A percentile compares a stretch with the other conserved stretches of the same genome.
Evolutionary conservation across 1,140 invertebrate species (phyloP).

Genomic region (Drosophila mayri): DNA sequence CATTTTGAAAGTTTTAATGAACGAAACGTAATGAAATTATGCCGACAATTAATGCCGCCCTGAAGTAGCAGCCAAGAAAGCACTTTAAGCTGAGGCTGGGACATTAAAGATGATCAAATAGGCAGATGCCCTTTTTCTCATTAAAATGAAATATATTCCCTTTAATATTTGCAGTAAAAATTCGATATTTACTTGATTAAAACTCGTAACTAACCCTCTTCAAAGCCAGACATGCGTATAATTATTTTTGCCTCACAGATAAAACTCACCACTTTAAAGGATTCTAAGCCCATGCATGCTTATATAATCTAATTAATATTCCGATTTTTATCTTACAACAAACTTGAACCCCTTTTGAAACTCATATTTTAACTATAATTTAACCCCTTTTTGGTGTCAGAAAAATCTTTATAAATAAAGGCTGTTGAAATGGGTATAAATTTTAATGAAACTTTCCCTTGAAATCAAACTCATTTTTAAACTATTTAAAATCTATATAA

Average conservation of each 20-base stretch:
- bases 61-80: conserved; percentile 19
- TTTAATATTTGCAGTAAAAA: not conserved
- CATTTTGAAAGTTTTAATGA: conserved; percentile 78
- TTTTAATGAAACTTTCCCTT: not conserved
- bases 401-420: conserved; percentile 7
- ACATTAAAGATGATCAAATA: conserved; percentile 11
- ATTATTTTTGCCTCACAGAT: not conserved
- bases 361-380: not conserved
- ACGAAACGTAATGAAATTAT: conserved; percentile 75
- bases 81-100: conserved; percentile 32
- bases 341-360: not conserved
- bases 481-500: not conserved
- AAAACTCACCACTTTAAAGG: not conserved
- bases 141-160: not conserved
- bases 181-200: not conserved
- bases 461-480: not conserved
- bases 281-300: not conserved
- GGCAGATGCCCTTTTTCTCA: not conserved
- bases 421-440: not conserved
- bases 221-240: not conserved
- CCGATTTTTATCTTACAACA: not conserved
- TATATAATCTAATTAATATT: conserved; percentile 2
- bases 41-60: conserved; percentile 67
- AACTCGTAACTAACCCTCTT: not conserved
- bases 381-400: not conserved